phyloP scores from a whole-genome alignment of 2,113 vertebrate genomes.

The Hippolais icterina region DNA sequence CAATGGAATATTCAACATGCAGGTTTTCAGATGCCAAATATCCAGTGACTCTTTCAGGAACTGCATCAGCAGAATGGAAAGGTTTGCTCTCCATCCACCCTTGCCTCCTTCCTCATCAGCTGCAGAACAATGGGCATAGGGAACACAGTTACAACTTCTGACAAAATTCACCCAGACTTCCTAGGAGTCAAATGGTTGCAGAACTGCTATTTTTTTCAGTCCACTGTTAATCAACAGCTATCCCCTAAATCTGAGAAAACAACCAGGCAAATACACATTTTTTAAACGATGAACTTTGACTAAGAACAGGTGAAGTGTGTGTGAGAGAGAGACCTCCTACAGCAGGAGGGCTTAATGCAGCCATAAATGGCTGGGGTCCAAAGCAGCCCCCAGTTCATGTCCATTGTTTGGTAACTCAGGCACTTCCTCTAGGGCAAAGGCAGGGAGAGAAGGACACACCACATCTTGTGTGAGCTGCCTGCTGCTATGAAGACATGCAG shows the following conservation, averaged over 20 bases:
- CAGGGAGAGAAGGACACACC: neutral
- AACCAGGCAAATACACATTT: neutral
- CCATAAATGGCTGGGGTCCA: fast-evolving
- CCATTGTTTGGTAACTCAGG: neutral
- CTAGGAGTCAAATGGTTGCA: neutral
- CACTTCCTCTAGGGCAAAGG: neutral
- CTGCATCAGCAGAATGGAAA: neutral
- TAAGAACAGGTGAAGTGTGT: neutral
- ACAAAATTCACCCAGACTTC: neutral
- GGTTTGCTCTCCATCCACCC: neutral
- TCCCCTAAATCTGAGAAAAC: neutral
- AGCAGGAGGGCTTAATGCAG: neutral
- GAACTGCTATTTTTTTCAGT: neutral
- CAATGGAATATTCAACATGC: neutral
- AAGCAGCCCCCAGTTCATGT: neutral
- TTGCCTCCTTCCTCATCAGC: neutral
- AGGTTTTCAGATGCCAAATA: neutral
- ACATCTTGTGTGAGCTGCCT: neutral
- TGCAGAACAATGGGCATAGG: neutral
- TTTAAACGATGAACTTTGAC: neutral
- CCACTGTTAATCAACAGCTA: neutral
- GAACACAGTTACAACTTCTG: neutral
- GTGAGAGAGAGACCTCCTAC: neutral
- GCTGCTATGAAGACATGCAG: neutral
- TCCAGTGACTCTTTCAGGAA: neutral